phyloP scores from a whole-genome alignment of 2,113 vertebrate species.

The Cisticola juncidis region DNA sequence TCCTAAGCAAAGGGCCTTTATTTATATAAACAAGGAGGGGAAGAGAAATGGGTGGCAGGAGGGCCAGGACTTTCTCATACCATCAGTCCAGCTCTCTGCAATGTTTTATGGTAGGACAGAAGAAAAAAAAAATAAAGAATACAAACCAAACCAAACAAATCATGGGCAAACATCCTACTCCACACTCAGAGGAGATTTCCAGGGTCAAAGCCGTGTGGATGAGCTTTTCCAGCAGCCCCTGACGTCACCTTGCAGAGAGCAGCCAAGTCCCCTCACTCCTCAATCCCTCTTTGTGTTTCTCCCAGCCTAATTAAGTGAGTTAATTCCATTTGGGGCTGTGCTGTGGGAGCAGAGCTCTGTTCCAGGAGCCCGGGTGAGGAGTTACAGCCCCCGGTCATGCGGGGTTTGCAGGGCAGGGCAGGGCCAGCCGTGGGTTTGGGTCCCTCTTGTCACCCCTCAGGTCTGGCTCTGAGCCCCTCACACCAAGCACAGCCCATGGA shows the following conservation, averaged over 20 bases:
- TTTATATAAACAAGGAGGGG: not conserved
- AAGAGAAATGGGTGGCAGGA: not conserved
- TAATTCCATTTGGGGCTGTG: constrained; percentile 8
- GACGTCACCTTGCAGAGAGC: not conserved
- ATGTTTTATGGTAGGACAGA: not conserved
- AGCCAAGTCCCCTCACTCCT: not conserved
- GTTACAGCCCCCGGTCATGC: not conserved
- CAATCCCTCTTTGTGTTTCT: constrained; percentile 37
- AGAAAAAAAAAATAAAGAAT: not conserved
- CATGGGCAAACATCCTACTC: not conserved
- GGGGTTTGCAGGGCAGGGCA: accelerated
- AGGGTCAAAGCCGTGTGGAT: not conserved
- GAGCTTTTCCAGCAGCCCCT: not conserved
- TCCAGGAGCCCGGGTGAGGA: constrained; percentile 10
- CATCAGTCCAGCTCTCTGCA: not conserved
- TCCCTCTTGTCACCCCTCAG: not conserved
- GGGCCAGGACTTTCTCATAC: not conserved
- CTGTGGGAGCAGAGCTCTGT: not conserved
- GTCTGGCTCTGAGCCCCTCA: not conserved
- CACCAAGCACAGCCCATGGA: not conserved
- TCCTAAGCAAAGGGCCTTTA: not conserved
- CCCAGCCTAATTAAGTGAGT: constrained; percentile 40
- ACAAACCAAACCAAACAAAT: not conserved
- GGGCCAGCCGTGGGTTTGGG: not conserved
- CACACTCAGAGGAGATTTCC: not conserved